phyloP scores from a whole-genome alignment of 2,113 vertebrate species.

The Pundamilia nyererei region DNA sequence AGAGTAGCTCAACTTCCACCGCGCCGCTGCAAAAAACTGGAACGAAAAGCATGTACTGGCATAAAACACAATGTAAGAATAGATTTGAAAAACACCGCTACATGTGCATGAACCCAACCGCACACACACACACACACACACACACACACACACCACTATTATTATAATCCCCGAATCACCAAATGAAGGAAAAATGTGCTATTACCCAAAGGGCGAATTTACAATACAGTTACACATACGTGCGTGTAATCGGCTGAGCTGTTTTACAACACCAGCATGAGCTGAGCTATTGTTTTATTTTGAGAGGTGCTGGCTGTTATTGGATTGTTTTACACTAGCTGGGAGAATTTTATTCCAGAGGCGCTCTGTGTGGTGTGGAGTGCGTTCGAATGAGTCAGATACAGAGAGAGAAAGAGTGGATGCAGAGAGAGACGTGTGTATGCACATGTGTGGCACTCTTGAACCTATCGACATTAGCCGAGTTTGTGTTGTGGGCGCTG shows the following conservation, averaged over 20 bases:
- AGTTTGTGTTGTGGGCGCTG: not conserved
- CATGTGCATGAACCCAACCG: not conserved
- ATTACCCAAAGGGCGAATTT: constrained; percentile 46
- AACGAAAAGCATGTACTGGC: not conserved
- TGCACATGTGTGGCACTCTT: not conserved
- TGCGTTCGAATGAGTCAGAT: constrained; percentile 12
- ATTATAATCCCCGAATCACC: constrained; percentile 22
- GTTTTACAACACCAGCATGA: constrained; percentile 52
- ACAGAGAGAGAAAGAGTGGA: not conserved
- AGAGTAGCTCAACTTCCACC: not conserved
- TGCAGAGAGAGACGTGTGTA: not conserved
- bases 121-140: not conserved
- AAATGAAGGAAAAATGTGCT: constrained; percentile 29
- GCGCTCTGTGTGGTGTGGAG: constrained; percentile 13
- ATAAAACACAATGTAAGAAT: not conserved
- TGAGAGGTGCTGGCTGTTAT: constrained; percentile 55
- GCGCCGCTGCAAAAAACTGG: not conserved
- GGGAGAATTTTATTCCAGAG: constrained; percentile 47
- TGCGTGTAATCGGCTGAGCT: constrained; percentile 34
- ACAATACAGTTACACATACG: constrained; percentile 33
- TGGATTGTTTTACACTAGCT: constrained; percentile 61
- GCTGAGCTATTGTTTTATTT: constrained; percentile 58
- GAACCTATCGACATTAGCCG: not conserved
- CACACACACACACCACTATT: not conserved
- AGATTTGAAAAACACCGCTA: not conserved